Evolutionary conservation across 2,113 vertebrate species (phyloP).

Genomic region (Puntigrus tetrazona): DNA sequence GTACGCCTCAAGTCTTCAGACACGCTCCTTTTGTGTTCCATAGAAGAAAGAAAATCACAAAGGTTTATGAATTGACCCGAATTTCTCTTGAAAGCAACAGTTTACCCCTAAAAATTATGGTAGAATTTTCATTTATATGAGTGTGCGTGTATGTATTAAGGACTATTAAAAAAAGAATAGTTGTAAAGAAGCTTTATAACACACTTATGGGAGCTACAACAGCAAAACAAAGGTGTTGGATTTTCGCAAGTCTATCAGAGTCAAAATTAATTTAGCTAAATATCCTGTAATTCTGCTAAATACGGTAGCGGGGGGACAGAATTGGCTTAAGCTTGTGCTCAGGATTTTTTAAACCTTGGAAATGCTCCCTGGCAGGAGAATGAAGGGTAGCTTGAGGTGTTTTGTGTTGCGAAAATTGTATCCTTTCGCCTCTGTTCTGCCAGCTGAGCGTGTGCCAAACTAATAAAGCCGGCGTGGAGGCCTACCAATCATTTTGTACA

Average conservation of each 20-base stretch:
- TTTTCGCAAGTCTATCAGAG: slow-evolving; percentile 11
- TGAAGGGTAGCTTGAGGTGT: slow-evolving; percentile 58
- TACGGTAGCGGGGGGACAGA: slow-evolving; percentile 28
- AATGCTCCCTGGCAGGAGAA: slow-evolving; percentile 41
- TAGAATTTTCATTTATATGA: not conserved
- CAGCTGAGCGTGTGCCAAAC: slow-evolving; percentile 69
- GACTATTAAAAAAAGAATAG: not conserved
- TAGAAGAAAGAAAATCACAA: not conserved
- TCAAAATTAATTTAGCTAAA: slow-evolving; percentile 36
- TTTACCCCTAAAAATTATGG: not conserved
- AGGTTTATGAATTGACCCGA: too few species aligned
- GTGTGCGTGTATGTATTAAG: not conserved
- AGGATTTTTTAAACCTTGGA: slow-evolving; percentile 23
- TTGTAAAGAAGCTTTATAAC: not conserved
- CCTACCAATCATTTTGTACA: slow-evolving; percentile 66
- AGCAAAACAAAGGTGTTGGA: not conserved
- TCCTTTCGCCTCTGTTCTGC: slow-evolving; percentile 66
- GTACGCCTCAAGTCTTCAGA: not conserved
- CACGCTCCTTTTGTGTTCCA: not conserved
- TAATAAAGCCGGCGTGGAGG: slow-evolving; percentile 63
- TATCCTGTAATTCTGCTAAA: slow-evolving; percentile 27
- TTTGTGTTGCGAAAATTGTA: slow-evolving; percentile 64
- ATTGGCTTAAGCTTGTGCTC: slow-evolving; percentile 23
- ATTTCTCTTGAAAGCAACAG: not conserved
- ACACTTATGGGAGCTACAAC: not conserved